Conservation (phyloP, 2,113 vertebrate genomes). For the Thalassoma bifasciatum region DNA sequence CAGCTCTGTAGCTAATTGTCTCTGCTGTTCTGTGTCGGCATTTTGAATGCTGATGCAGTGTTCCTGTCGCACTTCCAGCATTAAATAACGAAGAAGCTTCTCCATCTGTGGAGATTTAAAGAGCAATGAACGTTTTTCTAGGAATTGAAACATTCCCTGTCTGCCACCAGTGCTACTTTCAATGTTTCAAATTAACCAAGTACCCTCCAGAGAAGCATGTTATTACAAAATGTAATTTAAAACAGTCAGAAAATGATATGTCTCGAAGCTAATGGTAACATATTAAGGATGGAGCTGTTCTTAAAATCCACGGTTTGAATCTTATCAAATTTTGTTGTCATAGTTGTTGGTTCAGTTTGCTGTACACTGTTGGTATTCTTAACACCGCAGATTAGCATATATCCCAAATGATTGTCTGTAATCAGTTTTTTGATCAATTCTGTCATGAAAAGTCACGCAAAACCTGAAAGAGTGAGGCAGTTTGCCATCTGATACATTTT, state of each 20-base stretch:
- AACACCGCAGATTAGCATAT: too few species aligned
- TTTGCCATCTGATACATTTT: too few species aligned
- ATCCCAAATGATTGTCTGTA: too few species aligned
- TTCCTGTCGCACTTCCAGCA: constrained; percentile 25
- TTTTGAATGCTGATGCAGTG: constrained; percentile 43
- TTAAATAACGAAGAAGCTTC: constrained; percentile 8
- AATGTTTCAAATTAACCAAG: constrained; percentile 4
- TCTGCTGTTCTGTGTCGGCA: constrained; percentile 38
- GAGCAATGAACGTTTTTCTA: constrained; percentile 11
- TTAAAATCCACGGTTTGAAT: too few species aligned
- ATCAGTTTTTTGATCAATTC: too few species aligned
- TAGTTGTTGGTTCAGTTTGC: too few species aligned
- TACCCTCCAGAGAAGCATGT: neutral
- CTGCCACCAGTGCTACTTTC: neutral
- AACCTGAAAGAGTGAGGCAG: too few species aligned
- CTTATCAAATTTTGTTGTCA: too few species aligned
- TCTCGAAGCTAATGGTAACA: too few species aligned
- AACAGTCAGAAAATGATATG: neutral
- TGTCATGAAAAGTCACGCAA: too few species aligned
- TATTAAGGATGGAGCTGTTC: too few species aligned
- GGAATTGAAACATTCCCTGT: constrained; percentile 5
- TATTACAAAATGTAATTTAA: neutral
- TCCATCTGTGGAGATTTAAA: constrained; percentile 19
- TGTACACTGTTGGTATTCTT: too few species aligned
- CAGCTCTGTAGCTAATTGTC: constrained; percentile 68